These are phyloP conservation scores for Chrysaora quinquecirrha DNA, from an alignment of 30 jellyfish, hydroid and myxozoan species.

Conservation along the genomic window DNA sequence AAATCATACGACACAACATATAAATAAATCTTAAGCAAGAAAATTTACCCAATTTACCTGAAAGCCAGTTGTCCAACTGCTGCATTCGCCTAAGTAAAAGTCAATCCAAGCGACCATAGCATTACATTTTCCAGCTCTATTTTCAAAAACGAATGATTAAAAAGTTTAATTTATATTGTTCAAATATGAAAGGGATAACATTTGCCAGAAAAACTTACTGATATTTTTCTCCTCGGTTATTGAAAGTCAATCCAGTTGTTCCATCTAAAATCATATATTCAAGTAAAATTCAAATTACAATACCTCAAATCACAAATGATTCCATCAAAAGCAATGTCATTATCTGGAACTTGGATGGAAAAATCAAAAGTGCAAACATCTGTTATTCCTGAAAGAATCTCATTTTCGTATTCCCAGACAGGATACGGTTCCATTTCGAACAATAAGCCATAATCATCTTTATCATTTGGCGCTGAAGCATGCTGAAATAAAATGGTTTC, in stretches of 20 bases:
- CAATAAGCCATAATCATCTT: constrained; percentile 37
- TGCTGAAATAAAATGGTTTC: constrained; percentile 39
- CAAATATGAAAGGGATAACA: too few relatives aligned
- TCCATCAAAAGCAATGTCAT: constrained; percentile 19
- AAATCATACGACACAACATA: too few relatives aligned
- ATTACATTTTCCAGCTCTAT: constrained; percentile 54
- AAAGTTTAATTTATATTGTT: too few relatives aligned
- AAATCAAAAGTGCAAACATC: constrained; percentile 48
- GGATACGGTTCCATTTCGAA: constrained; percentile 78
- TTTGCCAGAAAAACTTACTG: too few relatives aligned
- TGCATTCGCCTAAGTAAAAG: constrained; percentile 51
- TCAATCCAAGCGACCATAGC: constrained; percentile 87
- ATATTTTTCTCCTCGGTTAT: too few relatives aligned
- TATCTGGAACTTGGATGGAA: background rate
- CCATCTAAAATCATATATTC: too few relatives aligned
- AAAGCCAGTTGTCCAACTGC: constrained; percentile 68
- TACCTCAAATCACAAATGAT: too few relatives aligned
- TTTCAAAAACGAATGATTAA: too few relatives aligned
- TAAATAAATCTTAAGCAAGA: too few relatives aligned
- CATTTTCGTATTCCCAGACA: constrained; percentile 74
- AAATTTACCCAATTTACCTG: constrained; percentile 26
- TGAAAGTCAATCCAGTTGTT: too few relatives aligned
- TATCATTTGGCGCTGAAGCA: constrained; percentile 46
- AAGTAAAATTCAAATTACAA: too few relatives aligned
- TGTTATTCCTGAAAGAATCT: constrained; percentile 25